Conservation (phyloP, 2,113 vertebrate genomes). For the Murina feae region DNA sequence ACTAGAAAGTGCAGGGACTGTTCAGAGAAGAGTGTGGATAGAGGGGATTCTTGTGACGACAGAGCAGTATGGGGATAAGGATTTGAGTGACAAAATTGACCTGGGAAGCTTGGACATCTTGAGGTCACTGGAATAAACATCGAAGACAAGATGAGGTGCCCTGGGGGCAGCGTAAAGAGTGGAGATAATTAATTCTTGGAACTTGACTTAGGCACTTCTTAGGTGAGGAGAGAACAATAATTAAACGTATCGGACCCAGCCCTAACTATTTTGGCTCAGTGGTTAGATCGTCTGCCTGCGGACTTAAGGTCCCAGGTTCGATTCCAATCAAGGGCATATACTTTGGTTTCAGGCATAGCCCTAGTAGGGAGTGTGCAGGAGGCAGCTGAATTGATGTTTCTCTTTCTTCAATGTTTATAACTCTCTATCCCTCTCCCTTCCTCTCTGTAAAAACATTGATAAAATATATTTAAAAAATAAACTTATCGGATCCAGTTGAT, state of each 20-base stretch:
- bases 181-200: not conserved
- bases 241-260: not conserved
- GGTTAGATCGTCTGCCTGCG: too few species aligned
- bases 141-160: not conserved
- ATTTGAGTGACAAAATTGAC: not conserved
- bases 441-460: too few species aligned
- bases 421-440: too few species aligned
- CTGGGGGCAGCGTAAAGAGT: not conserved
- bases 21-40: not conserved
- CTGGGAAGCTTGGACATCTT: not conserved
- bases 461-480: too few species aligned
- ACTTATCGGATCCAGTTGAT: not conserved
- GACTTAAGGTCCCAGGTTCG: too few species aligned
- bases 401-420: too few species aligned
- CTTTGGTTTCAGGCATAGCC: too few species aligned
- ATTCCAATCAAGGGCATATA: too few species aligned
- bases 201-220: not conserved
- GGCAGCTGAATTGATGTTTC: too few species aligned
- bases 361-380: too few species aligned
- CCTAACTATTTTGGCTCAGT: too few species aligned
- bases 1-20: not conserved
- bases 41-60: not conserved
- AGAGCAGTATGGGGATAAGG: not conserved
- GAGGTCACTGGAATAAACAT: not conserved
- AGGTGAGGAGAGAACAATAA: not conserved